Conservation (phyloP, 2,888 invertebrate genomes). For the Papilio demoleus region DNA sequence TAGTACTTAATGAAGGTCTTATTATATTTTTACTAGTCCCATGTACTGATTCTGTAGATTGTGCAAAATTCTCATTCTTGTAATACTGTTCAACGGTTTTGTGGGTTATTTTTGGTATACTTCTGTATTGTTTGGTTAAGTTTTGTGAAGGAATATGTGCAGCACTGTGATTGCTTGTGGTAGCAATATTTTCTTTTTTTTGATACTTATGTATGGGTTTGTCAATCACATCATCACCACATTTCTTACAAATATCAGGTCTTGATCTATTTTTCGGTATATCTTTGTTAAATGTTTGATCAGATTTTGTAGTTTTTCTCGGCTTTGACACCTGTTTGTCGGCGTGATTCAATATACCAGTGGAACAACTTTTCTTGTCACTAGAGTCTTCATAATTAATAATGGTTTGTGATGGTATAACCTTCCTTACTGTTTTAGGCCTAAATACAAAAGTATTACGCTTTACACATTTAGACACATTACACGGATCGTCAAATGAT, state of each 20-base stretch:
- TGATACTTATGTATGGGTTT: not conserved
- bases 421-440: slow-evolving; percentile 54
- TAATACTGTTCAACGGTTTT: slow-evolving; percentile 62
- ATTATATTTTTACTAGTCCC: slow-evolving; percentile 47
- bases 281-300: slow-evolving; percentile 52
- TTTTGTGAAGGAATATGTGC: not conserved
- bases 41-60: slow-evolving; percentile 58
- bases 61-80: slow-evolving; percentile 67
- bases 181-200: not conserved
- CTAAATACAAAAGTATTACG: slow-evolving; percentile 41
- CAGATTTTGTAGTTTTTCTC: slow-evolving; percentile 67
- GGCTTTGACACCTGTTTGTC: slow-evolving; percentile 46
- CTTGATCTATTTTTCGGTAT: slow-evolving; percentile 29
- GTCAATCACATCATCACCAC: slow-evolving; percentile 57
- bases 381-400: slow-evolving; percentile 33
- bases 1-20: slow-evolving; percentile 61
- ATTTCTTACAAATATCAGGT: slow-evolving; percentile 52
- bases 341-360: slow-evolving; percentile 50
- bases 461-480: slow-evolving; percentile 3
- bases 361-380: slow-evolving; percentile 57
- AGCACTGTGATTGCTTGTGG: not conserved
- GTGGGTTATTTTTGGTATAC: slow-evolving; percentile 2
- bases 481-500: not conserved
- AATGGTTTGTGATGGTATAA: slow-evolving; percentile 55
- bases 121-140: slow-evolving; percentile 34